phyloP scores from a whole-genome alignment of 1,140 invertebrate genomes.

The Chironomus striatipennis region DNA sequence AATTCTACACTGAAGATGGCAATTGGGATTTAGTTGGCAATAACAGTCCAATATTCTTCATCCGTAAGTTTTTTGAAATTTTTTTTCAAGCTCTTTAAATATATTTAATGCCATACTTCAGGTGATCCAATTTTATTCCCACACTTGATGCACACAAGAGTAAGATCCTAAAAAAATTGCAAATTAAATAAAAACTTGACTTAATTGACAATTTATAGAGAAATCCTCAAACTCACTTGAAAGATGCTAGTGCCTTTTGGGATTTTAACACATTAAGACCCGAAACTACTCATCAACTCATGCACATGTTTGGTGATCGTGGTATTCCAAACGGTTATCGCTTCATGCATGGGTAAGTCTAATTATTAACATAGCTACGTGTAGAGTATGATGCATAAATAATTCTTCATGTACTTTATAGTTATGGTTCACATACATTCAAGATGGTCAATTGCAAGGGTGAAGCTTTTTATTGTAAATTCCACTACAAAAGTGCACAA shows the following conservation, averaged over 20 bases:
- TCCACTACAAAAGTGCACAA: slow-evolving; percentile 88
- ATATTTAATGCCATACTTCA: not conserved
- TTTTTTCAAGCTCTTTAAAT: too few relatives aligned
- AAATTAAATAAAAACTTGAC: too few relatives aligned
- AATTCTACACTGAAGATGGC: slow-evolving; percentile 94
- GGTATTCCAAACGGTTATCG: slow-evolving; percentile 89
- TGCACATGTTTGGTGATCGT: slow-evolving; percentile 81
- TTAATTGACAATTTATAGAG: slow-evolving; percentile 44
- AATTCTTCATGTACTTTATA: too few relatives aligned
- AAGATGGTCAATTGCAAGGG: slow-evolving; percentile 78
- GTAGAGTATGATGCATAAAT: too few relatives aligned
- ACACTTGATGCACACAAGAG: slow-evolving; percentile 87
- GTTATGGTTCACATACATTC: slow-evolving; percentile 89
- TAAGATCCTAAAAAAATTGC: too few relatives aligned
- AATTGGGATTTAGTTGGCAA: slow-evolving; percentile 97
- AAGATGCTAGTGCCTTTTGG: slow-evolving; percentile 92
- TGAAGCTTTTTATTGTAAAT: slow-evolving; percentile 80
- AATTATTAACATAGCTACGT: too few relatives aligned
- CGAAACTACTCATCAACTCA: slow-evolving; percentile 79
- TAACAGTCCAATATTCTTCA: slow-evolving; percentile 95
- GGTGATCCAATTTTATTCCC: slow-evolving; percentile 81
- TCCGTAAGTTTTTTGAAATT: slow-evolving; percentile 44
- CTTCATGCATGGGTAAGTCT: slow-evolving; percentile 73
- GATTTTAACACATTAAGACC: slow-evolving; percentile 86
- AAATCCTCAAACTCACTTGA: slow-evolving; percentile 87